A percentile compares a stretch with the other conserved stretches of the same genome.
Evolutionary conservation across 64 coral and sea anemone species (phyloP).

Genomic region (Porites australiensis): DNA sequence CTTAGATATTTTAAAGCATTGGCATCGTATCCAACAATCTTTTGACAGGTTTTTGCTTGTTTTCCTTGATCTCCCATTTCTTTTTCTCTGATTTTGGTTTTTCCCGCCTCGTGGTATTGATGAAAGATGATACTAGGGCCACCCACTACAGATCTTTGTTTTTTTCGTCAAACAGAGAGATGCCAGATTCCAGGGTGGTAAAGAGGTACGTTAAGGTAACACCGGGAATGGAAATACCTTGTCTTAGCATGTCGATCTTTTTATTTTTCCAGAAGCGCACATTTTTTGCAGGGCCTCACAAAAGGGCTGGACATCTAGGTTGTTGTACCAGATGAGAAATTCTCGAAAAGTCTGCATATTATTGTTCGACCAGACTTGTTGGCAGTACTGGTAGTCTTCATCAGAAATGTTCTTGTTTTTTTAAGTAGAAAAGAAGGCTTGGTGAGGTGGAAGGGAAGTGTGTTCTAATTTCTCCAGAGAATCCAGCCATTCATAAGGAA

Average conservation of each 20-base stretch:
- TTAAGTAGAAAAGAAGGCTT: conserved; percentile 21
- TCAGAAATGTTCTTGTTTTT: not conserved
- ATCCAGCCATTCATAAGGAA: conserved; percentile 23
- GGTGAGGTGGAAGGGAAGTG: not conserved
- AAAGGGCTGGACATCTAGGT: too few species aligned
- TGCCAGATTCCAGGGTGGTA: too few species aligned
- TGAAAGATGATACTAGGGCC: too few species aligned
- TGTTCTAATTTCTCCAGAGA: not conserved
- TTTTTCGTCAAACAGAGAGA: too few species aligned
- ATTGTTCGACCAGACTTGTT: not conserved
- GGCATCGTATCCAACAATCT: conserved; percentile 38
- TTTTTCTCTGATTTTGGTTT: too few species aligned
- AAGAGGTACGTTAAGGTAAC: too few species aligned
- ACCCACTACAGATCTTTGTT: not conserved
- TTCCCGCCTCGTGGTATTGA: too few species aligned
- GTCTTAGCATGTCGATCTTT: not conserved
- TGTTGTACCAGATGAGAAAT: not conserved
- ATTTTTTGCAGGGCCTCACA: conserved; percentile 1
- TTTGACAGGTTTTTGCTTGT: conserved; percentile 42
- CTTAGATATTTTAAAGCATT: conserved; percentile 53
- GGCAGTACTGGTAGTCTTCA: too few species aligned
- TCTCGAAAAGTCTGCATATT: conserved; percentile 34
- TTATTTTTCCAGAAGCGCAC: conserved; percentile 32
- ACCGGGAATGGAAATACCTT: too few species aligned
- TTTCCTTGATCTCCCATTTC: too few species aligned